Conservation (phyloP, 2,797 vertebrate species). For the Diglossa cyanea region DNA sequence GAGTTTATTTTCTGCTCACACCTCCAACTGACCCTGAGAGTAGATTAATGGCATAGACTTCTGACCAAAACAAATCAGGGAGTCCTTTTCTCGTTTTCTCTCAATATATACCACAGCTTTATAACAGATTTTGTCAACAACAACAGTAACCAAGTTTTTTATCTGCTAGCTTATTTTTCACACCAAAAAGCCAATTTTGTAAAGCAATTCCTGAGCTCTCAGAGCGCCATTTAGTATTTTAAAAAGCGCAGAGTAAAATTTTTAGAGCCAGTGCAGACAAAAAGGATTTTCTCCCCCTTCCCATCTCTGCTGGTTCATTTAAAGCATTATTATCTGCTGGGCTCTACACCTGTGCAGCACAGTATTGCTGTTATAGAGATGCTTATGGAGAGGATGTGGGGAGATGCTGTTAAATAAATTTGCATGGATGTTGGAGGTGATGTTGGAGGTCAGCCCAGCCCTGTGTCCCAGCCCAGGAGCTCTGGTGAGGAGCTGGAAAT, state of each 20-base stretch:
- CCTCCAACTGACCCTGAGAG: background rate
- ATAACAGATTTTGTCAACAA: background rate
- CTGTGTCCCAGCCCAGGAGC: background rate
- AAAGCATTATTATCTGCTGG: background rate
- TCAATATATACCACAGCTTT: background rate
- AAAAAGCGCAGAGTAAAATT: background rate
- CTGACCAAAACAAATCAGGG: background rate
- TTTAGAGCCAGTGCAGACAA: background rate
- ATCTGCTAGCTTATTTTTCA: background rate
- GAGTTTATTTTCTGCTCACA: background rate
- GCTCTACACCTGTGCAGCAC: background rate
- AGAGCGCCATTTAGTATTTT: background rate
- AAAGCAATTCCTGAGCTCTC: background rate
- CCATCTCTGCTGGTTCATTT: background rate
- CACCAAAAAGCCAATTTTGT: background rate
- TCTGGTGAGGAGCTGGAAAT: background rate
- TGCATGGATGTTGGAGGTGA: background rate
- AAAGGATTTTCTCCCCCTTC: fast-evolving
- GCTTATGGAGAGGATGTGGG: fast-evolving
- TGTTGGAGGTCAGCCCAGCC: background rate
- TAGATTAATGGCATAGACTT: background rate
- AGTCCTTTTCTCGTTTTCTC: background rate
- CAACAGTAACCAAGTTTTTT: background rate
- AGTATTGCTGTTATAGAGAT: fast-evolving
- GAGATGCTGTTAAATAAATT: background rate